Percentiles rank a stretch among this genome's conserved stretches.
Evolutionary conservation across 2,888 invertebrate species (phyloP).

Genomic region (Hydraecia micacea): DNA sequence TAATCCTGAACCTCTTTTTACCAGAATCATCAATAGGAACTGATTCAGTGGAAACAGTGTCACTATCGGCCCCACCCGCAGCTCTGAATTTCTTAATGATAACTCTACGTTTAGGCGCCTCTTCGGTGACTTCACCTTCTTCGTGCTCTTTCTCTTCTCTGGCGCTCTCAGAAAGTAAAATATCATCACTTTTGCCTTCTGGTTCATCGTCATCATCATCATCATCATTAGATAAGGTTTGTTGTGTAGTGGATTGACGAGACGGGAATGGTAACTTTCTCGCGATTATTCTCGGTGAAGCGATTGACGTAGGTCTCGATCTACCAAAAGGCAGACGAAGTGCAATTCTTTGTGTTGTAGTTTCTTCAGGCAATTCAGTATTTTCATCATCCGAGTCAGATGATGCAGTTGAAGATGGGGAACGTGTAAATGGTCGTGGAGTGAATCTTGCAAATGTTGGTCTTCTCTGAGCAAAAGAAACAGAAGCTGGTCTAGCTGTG

Average conservation of each 20-base stretch:
- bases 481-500: constrained; percentile 69
- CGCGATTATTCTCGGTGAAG: constrained; percentile 71
- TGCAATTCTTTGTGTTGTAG: constrained; percentile 73
- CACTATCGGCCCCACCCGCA: constrained; percentile 66
- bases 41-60: constrained; percentile 74
- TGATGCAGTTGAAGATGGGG: constrained; percentile 62
- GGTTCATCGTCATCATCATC: constrained; percentile 79
- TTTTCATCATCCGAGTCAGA: constrained; percentile 58
- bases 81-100: constrained; percentile 78
- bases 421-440: constrained; percentile 84
- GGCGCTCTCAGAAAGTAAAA: constrained; percentile 87
- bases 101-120: constrained; percentile 75
- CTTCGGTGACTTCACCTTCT: constrained; percentile 69
- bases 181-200: constrained; percentile 83
- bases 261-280: constrained; percentile 80
- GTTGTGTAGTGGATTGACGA: constrained; percentile 76
- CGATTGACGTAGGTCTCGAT: constrained; percentile 70
- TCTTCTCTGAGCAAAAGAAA: constrained; percentile 71
- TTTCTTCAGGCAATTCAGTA: constrained; percentile 60
- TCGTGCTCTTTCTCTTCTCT: constrained; percentile 87
- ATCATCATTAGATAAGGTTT: constrained; percentile 70
- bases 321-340: constrained; percentile 79
- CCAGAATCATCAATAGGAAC: constrained; percentile 78
- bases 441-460: constrained; percentile 84
- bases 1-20: constrained; percentile 81